Evolutionary conservation across 2,888 invertebrate genomes (phyloP), one percentile per base, ranked within the genome.

Genomic region (Podotricha telesiphe): DNA sequence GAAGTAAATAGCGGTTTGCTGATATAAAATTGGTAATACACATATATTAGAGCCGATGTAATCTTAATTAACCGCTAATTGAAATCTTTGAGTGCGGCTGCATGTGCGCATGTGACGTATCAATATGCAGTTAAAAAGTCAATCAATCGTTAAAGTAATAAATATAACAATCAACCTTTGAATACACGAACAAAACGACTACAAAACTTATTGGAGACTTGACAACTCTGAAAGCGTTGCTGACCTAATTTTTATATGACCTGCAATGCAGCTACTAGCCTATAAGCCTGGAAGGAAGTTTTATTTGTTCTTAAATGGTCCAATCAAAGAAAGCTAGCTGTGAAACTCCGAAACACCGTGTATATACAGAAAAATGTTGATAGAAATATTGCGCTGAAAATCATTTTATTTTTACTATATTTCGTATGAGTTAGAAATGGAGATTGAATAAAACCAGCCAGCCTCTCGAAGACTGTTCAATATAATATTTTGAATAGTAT

Each of bases 171-270:
- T 37, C 8, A 62, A 37, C 3, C 37, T 34, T 50, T 62, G 34
- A 48, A 48, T 19, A 62, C 8, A 37, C 37, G 15, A 62, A 50
- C 62, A 50, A 48, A 62, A 62, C 48, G 28, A 62, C 34, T 48
- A 69, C 70, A 67, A 70, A 73, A 42, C 69, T 79, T 79, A 83
- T 82, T 79, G 80, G 79, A 75, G 79, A 79, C 76, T 84, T 85
- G 86, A 86, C 69, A 71, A 70, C 58, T 59, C 58, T 59, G 62
- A 64, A 70, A 48, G 50, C 59, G 69, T 51, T 50, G 42, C 69
- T 86, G 89, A 87, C 89, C 89, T 81, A 86, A 86, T 88, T 89
- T 87, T 86, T 85, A 78, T 83, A 79, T 78, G 79, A 84, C 82
- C 91, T 87, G 91, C 91, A 91, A 77, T 91, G 91, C 91, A 88